phyloP scores from a whole-genome alignment of 2,888 invertebrate species.

The Molorchus minor region DNA sequence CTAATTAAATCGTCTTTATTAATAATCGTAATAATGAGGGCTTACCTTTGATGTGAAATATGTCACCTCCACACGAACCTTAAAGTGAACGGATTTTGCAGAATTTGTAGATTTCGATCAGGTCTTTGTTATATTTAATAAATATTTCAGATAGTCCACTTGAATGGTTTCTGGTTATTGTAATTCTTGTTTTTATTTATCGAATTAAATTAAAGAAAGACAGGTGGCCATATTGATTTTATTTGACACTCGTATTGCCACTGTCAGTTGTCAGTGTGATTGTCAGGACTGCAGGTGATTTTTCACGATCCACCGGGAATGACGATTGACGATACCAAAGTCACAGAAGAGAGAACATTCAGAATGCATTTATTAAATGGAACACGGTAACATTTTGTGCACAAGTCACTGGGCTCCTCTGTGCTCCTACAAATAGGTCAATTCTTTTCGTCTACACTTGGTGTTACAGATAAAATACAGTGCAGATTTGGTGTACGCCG shows the following conservation, averaged over 20 bases:
- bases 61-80: background rate
- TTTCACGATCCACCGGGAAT: too few species aligned
- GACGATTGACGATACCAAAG: too few species aligned
- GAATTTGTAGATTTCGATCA: background rate
- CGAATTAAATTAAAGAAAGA: constrained; percentile 23
- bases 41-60: constrained; percentile 19
- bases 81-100: background rate
- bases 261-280: constrained; percentile 12
- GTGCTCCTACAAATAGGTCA: too few species aligned
- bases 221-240: constrained; percentile 33
- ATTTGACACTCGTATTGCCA: constrained; percentile 14
- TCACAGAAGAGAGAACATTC: too few species aligned
- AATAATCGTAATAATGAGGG: constrained; percentile 6
- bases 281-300: too few species aligned
- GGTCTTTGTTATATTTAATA: background rate
- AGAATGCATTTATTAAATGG: too few species aligned
- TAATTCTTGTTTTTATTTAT: constrained; percentile 28
- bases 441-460: too few species aligned
- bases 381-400: too few species aligned
- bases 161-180: background rate
- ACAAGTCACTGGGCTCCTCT: too few species aligned
- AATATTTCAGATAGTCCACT: too few species aligned
- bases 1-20: background rate
- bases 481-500: too few species aligned
- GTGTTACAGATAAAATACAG: too few species aligned